Evolutionary conservation across 2,888 invertebrate genomes (phyloP).

Genomic region (Zhengitettix transpicula): DNA sequence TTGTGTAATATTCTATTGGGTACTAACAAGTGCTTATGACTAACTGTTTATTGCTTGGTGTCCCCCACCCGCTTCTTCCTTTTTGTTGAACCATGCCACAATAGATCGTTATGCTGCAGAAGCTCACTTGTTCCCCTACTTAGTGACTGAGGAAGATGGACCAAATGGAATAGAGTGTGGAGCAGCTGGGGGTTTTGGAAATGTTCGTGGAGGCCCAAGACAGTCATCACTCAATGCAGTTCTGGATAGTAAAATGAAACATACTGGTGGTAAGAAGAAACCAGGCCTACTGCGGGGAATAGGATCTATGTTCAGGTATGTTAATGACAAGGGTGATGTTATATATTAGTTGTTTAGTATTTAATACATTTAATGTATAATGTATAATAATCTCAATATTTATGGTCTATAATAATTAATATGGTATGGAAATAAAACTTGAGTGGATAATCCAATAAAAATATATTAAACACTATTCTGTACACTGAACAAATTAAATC

Average conservation of each 20-base stretch:
- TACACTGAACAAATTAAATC: no score
- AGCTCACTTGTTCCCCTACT: not conserved
- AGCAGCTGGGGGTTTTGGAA: not conserved
- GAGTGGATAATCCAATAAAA: no score
- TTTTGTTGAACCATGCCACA: no score
- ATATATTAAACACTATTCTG: no score
- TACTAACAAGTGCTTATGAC: no score
- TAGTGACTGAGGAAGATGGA: constrained; percentile 31
- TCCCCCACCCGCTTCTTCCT: no score
- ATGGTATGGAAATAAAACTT: no score
- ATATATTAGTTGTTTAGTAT: not conserved
- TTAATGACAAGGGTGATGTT: constrained; percentile 8
- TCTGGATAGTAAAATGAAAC: constrained; percentile 34
- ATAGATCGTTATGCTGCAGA: not conserved
- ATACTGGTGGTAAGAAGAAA: constrained; percentile 38
- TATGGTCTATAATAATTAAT: no score
- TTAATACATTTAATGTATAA: not conserved
- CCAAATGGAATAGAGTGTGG: constrained; percentile 13
- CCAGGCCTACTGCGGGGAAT: constrained; percentile 64
- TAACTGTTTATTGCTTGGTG: no score
- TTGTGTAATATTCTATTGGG: no score
- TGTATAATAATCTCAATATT: no score
- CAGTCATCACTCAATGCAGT: constrained; percentile 62
- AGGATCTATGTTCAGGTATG: constrained; percentile 57
- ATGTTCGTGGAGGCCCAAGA: constrained; percentile 45